Percentiles rank a stretch among this genome's conserved stretches.
Conservation (phyloP, 2,113 vertebrate genomes). For the Equus przewalskii region DNA sequence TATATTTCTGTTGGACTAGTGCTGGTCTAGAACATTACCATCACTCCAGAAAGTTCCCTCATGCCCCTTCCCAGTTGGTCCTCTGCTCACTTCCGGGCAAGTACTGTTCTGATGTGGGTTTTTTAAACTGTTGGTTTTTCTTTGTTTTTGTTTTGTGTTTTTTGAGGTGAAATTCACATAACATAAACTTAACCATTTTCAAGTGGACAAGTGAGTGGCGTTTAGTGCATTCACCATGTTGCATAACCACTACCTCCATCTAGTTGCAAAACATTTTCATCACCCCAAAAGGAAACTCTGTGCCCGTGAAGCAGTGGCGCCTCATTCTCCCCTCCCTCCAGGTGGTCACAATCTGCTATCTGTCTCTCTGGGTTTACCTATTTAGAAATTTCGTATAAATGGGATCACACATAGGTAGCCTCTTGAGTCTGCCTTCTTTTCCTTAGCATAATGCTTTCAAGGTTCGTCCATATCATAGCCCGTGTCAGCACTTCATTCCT, state of each 20-base stretch:
- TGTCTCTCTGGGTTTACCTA: background rate
- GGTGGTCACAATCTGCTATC: background rate
- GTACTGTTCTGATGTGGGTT: background rate
- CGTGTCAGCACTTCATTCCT: background rate
- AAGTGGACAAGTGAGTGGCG: background rate
- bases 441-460: background rate
- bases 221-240: background rate
- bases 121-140: background rate
- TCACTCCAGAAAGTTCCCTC: background rate
- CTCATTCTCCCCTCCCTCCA: background rate
- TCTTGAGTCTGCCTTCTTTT: background rate
- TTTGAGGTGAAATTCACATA: background rate
- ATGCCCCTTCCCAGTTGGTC: background rate
- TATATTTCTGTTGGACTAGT: background rate
- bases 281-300: background rate
- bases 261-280: background rate
- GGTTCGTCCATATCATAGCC: background rate
- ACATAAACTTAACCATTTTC: background rate
- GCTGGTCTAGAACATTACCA: background rate
- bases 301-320: background rate
- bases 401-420: background rate
- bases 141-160: background rate
- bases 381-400: background rate
- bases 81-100: rapidly evolving
- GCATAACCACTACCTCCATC: background rate